Base-by-base conservation (phyloP, 2,113 vertebrate species). In the Heliornis fulica region DNA sequence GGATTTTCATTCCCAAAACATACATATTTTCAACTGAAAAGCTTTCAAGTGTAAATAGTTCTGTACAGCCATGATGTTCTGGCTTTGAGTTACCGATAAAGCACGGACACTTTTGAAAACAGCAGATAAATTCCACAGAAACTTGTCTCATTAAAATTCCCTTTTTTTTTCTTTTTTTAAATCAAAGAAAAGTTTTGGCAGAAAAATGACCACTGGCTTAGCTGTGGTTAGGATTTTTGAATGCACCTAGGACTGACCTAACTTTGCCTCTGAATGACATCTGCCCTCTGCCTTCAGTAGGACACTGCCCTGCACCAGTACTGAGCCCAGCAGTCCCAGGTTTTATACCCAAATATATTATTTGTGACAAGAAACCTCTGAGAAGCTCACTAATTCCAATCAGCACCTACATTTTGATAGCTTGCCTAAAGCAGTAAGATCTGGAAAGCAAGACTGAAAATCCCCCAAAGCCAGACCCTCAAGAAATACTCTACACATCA, bases 1-100 rank as follows among this genome's bases (percentile, higher is more conserved):
- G 85, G 93, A 92, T 92, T 97, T 95, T 89, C 91, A 59, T 93
- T 84, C 93, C 96, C 94, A 94, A 97, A 93, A 56, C 64, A 93
- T 50, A 95, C 76, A 94, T 68, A 56, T 93, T 97, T 92, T 94
- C 80, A 87, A 31, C 80, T 60, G 69, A 83, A 94, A 95, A 83
- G 80, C 91, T 97, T 89, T 94, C 91, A 90, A 83, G 83, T n/a
- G 32, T 87, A 93, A 96, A 93, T 71, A 94, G 76, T 74, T 93
- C 81, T 63, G 60, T 60, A 81, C 93, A 78, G 93, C 83, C 80
- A n/a, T 38, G 51, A 89, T 81, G 76, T 81, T 66, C 91, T 83
- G 89, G 86, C 80, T 92, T 74, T 38, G 50, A 77, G 64, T 70
- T 70, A 53, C 76, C 0, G 16, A 82, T 83, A 63, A 74, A 86